phyloP scores from a whole-genome alignment of 2,888 invertebrate species.

The Meteorus cinctellus region DNA sequence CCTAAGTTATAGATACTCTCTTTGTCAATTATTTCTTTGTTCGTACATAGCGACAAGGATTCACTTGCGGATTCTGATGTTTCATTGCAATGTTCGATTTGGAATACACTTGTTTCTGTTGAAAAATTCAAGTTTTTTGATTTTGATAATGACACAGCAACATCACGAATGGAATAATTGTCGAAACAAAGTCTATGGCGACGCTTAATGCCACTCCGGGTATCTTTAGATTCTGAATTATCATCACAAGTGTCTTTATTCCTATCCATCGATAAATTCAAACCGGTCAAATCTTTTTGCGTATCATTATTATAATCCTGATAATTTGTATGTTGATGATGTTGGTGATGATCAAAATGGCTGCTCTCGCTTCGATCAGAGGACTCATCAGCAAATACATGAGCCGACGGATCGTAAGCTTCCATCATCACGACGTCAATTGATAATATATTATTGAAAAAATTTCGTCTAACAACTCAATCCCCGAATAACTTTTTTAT shows the following conservation, averaged over 20 bases:
- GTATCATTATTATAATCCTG: constrained; percentile 60
- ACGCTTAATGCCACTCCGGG: constrained; percentile 49
- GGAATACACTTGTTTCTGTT: constrained; percentile 50
- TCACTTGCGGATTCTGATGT: constrained; percentile 38
- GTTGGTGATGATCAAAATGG: constrained; percentile 62
- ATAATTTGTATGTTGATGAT: constrained; percentile 61
- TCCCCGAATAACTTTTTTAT: neutral
- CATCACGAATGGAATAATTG: constrained; percentile 54
- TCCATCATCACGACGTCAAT: constrained; percentile 56
- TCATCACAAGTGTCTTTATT: constrained; percentile 46
- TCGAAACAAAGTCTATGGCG: constrained; percentile 53
- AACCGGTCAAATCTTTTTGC: constrained; percentile 53
- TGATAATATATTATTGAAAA: neutral
- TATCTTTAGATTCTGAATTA: constrained; percentile 53
- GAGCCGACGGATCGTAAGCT: constrained; percentile 57
- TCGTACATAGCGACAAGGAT: constrained; percentile 54
- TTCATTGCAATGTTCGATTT: constrained; percentile 55
- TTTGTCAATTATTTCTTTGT: constrained; percentile 57
- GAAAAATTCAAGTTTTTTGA: constrained; percentile 57
- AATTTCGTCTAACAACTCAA: neutral
- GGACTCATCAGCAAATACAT: constrained; percentile 58
- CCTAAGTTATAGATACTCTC: constrained; percentile 59
- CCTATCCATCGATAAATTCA: constrained; percentile 60
- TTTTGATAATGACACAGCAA: constrained; percentile 57
- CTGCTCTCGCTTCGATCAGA: constrained; percentile 61